Evolutionary conservation across 1,140 invertebrate genomes (phyloP), one percentile per base, ranked within the genome.

Genomic region (Apis laboriosa): DNA sequence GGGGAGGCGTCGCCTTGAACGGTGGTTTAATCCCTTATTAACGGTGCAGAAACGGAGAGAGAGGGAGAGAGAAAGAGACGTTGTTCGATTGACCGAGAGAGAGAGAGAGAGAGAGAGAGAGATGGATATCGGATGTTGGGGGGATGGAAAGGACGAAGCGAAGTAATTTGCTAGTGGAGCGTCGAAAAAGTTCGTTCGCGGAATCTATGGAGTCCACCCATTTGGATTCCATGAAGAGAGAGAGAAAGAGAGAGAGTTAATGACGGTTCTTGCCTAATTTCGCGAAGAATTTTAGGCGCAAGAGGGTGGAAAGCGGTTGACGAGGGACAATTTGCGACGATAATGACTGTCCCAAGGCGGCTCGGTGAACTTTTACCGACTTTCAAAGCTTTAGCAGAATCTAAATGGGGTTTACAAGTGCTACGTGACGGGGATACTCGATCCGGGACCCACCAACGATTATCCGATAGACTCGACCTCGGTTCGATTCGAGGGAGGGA

Each of bases 321-420:
- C 34, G 34, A 9, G 74, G 74, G 49, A 82, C 73, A 82, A 82
- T 82, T 68, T 82, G 19, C 74, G 80, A 70, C 55, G 73, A 60
- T 82, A 77, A 82, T 82, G 80, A 82, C 73, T 77, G 34, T 77
- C 64, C 55, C 53, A 68, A 61, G 53, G 49, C 64, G 70, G 64
- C 74, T 77, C 71, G 71, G 49, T 68, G 73, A 77, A 81, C 73
- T 81, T 76, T 0, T 68, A 55, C 43, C 80, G 63, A 76, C 80
- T 81, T 81, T 76, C 80, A 58, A 68, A 81, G 64, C 55, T 15
- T 66, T 68, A 24, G 19, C 17, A 21, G 24, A 75, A 68, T 77
- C 73, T 82, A 82, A 82, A 82, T 82, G 80, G 58, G 73, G 80
- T 82, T 82, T 82, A 82, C 80, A 82, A 82, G 80, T 82, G 64